These are phyloP conservation scores for Drosophila engyochracea DNA, from an alignment of 2,888 invertebrate genomes.

Conservation along the genomic window DNA sequence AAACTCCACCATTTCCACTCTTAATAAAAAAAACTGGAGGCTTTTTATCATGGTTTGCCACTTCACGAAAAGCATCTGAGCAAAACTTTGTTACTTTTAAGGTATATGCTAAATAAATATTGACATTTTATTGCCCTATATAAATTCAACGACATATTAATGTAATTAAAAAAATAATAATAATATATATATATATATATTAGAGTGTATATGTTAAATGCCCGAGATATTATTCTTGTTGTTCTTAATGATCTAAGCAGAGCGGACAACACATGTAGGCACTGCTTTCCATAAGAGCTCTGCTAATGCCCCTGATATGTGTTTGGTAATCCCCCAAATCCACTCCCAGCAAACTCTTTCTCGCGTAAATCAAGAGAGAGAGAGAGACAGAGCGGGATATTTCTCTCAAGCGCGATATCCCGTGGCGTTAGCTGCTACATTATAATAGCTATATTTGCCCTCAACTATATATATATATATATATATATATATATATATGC, in stretches of 20 bases:
- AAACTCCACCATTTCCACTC: neutral
- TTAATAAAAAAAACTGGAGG: neutral
- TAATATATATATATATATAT: neutral
- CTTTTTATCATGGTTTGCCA: neutral
- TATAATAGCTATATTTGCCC: constrained; percentile 22
- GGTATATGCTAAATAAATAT: neutral
- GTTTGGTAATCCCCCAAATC: constrained; percentile 14
- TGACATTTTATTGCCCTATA: neutral
- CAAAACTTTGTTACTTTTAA: neutral
- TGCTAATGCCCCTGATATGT: constrained; percentile 7
- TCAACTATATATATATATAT: neutral
- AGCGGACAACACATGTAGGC: constrained; percentile 17
- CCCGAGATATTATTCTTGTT: neutral
- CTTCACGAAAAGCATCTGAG: neutral
- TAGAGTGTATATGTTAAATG: neutral
- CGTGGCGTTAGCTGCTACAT: constrained; percentile 22
- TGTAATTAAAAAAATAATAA: neutral
- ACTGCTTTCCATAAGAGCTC: constrained; percentile 2
- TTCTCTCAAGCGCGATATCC: constrained; percentile 21
- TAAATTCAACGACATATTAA: neutral
- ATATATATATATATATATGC: neutral
- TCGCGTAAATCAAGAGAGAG: neutral
- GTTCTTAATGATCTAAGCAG: constrained; percentile 10
- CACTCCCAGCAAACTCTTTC: constrained; percentile 30
- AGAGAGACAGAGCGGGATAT: neutral